Evolutionary conservation across 2,888 invertebrate genomes (phyloP).

Genomic region (Drosophila siamana): DNA sequence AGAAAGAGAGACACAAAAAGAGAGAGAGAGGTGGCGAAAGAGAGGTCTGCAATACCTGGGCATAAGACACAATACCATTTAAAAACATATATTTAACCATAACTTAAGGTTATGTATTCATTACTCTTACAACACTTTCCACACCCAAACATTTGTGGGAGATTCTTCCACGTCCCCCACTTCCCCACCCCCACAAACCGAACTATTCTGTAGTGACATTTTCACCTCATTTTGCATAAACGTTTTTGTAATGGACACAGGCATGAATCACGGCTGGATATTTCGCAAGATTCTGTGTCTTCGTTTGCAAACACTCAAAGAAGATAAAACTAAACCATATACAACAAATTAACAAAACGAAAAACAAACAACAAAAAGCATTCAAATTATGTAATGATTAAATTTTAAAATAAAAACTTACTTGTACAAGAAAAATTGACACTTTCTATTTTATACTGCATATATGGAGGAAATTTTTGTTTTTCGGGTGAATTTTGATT

Average conservation of each 20-base stretch:
- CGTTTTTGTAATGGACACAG: conserved; percentile 38
- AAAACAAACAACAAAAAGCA: conserved; percentile 23
- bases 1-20: neutral
- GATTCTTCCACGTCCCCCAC: neutral
- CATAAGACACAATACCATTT: conserved; percentile 53
- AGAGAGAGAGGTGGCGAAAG: neutral
- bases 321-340: conserved; percentile 15
- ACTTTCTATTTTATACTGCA: too few species aligned
- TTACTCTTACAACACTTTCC: conserved; percentile 35
- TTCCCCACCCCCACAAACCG: conserved; percentile 2
- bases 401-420: conserved; percentile 71
- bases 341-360: conserved; percentile 18
- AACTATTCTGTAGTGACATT: conserved; percentile 58
- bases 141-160: conserved; percentile 21
- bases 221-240: conserved; percentile 66
- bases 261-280: conserved; percentile 18
- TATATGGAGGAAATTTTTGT: too few species aligned
- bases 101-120: conserved; percentile 29
- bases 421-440: conserved; percentile 64
- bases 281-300: conserved; percentile 31
- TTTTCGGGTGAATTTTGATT: neutral
- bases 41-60: conserved; percentile 25
- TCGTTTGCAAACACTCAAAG: conserved; percentile 28
- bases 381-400: conserved; percentile 68
- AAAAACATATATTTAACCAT: conserved; percentile 24